Conservation (phyloP, 2,113 vertebrate genomes). For the Entosphenus tridentatus region DNA sequence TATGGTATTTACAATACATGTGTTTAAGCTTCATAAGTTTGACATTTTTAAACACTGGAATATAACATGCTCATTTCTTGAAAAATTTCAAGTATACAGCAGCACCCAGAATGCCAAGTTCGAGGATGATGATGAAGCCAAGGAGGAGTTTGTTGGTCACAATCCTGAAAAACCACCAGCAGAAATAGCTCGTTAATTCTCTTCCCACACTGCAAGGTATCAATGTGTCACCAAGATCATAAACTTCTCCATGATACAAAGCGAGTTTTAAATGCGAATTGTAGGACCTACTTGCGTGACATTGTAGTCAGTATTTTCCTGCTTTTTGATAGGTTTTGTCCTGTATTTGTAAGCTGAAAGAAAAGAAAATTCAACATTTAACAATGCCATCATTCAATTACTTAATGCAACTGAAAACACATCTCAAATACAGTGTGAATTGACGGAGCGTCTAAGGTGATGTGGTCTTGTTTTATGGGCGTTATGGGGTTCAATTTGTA, state of each 20-base stretch:
- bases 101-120: constrained; percentile 55
- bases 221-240: no score
- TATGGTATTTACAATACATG: no score
- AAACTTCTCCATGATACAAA: background rate
- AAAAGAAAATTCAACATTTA: constrained; percentile 9
- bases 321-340: constrained; percentile 70
- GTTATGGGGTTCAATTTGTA: accelerated
- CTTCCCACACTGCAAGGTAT: background rate
- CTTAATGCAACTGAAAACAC: background rate
- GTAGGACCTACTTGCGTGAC: constrained; percentile 51
- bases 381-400: no score
- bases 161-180: constrained; percentile 24
- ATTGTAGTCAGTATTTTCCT: constrained; percentile 68
- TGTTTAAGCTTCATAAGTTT: no score
- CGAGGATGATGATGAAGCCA: constrained; percentile 58
- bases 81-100: constrained; percentile 84
- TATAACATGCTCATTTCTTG: background rate
- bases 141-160: constrained; percentile 75
- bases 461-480: background rate
- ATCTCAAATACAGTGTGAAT: background rate
- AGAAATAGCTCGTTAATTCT: background rate
- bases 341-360: constrained; percentile 52
- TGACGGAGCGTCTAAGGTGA: background rate
- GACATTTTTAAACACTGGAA: no score
- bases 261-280: background rate